Conservation (phyloP, 2,113 vertebrate species). For the Spea bombifrons region DNA sequence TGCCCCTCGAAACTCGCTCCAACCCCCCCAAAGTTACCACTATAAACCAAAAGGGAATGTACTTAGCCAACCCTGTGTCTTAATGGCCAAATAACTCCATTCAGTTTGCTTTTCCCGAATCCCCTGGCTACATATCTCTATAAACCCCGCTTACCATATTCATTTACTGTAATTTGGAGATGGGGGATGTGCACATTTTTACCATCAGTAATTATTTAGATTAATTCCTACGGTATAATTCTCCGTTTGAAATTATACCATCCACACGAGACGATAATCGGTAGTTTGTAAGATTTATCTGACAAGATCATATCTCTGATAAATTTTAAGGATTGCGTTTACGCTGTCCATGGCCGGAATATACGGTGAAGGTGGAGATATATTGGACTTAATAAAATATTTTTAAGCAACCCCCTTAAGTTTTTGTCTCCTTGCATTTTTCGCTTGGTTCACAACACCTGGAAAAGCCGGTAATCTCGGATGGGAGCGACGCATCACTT, state of each 20-base stretch:
- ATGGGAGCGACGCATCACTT: slow-evolving; percentile 19
- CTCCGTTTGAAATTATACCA: background rate
- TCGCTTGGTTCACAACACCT: slow-evolving; percentile 6
- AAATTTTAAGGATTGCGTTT: slow-evolving; percentile 25
- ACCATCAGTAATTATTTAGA: slow-evolving; percentile 9
- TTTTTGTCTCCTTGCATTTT: slow-evolving; percentile 32
- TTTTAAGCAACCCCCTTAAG: slow-evolving; percentile 44
- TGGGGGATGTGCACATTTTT: too few relatives aligned
- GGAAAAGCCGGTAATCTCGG: slow-evolving; percentile 30
- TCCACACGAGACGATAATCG: slow-evolving; percentile 21
- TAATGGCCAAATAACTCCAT: too few relatives aligned
- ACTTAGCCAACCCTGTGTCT: too few relatives aligned
- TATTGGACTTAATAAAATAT: slow-evolving; percentile 40
- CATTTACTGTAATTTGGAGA: too few relatives aligned
- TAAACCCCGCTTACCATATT: too few relatives aligned
- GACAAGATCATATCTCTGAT: slow-evolving; percentile 13
- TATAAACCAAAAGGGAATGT: too few relatives aligned
- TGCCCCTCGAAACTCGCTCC: too few relatives aligned
- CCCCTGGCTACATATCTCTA: too few relatives aligned
- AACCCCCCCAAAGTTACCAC: too few relatives aligned
- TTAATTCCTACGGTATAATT: slow-evolving; percentile 13
- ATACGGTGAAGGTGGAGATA: slow-evolving; percentile 34
- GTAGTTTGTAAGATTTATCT: slow-evolving; percentile 34
- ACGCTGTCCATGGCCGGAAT: slow-evolving; percentile 23
- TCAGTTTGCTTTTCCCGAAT: too few relatives aligned